These are phyloP conservation scores for Crocallis elinguaria DNA, from an alignment of 2,888 invertebrate species.

Conservation along the genomic window DNA sequence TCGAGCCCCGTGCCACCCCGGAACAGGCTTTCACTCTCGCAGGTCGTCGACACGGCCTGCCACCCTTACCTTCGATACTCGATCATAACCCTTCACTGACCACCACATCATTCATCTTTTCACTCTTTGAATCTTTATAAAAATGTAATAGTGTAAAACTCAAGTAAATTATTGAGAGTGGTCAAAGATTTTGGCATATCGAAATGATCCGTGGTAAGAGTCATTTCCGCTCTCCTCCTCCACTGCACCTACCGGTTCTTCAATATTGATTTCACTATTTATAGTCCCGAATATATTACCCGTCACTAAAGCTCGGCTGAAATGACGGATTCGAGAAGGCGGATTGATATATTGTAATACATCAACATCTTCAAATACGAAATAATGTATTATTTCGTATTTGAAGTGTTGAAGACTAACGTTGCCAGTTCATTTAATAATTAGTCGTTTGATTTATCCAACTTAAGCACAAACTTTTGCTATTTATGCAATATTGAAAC, in stretches of 20 bases:
- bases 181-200: slow-evolving; percentile 19
- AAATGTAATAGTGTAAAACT: not conserved
- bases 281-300: slow-evolving; percentile 74
- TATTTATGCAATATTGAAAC: slow-evolving; percentile 23
- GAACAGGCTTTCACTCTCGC: slow-evolving; percentile 82
- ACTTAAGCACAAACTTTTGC: slow-evolving; percentile 11
- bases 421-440: slow-evolving; percentile 7
- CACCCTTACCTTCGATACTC: slow-evolving; percentile 70
- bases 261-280: slow-evolving; percentile 82
- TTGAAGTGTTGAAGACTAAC: not conserved
- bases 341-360: not conserved
- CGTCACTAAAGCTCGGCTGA: slow-evolving; percentile 35
- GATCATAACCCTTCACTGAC: slow-evolving; percentile 37
- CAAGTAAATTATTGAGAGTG: slow-evolving; percentile 3
- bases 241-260: slow-evolving; percentile 70
- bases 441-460: slow-evolving; percentile 21
- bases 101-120: slow-evolving; percentile 20
- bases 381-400: not conserved
- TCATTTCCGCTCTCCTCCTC: slow-evolving; percentile 53
- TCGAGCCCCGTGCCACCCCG: slow-evolving; percentile 64
- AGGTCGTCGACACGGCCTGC: slow-evolving; percentile 79
- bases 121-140: slow-evolving; percentile 1
- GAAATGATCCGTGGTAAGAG: slow-evolving; percentile 57
- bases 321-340: not conserved
- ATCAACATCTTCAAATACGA: too few relatives aligned